These are phyloP conservation scores for Anoplius nigerrimus DNA, from an alignment of 2,888 invertebrate genomes.

Conservation along the genomic window DNA sequence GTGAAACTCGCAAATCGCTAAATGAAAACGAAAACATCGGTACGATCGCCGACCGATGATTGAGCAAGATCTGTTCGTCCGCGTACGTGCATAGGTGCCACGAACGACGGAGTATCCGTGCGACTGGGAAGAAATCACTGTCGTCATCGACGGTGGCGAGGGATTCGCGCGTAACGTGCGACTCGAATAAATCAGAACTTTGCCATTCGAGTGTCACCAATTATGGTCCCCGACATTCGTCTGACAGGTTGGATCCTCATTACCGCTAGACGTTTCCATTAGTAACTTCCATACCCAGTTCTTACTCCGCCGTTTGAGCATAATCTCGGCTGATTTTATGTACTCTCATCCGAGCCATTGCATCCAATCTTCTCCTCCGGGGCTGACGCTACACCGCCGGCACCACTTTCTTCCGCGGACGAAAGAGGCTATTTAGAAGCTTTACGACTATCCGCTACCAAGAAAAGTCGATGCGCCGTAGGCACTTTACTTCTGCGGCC, in stretches of 20 bases:
- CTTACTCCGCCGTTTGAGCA: slow-evolving; percentile 34
- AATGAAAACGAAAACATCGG: too few relatives aligned
- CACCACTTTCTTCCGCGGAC: slow-evolving; percentile 34
- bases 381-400: slow-evolving; percentile 18
- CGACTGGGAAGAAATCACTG: too few relatives aligned
- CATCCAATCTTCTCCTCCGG: slow-evolving; percentile 25
- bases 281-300: slow-evolving; percentile 19
- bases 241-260: slow-evolving; percentile 29
- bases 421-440: slow-evolving; percentile 1
- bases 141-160: too few relatives aligned
- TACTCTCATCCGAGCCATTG: slow-evolving; percentile 25
- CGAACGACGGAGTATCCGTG: too few relatives aligned
- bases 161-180: too few relatives aligned
- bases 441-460: slow-evolving; percentile 5
- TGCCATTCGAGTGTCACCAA: slow-evolving; percentile 28
- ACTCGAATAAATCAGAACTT: slow-evolving; percentile 30
- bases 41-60: too few relatives aligned
- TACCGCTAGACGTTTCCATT: slow-evolving; percentile 33
- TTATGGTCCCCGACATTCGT: slow-evolving; percentile 21
- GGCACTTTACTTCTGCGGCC: slow-evolving; percentile 14
- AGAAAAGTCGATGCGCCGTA: slow-evolving; percentile 12
- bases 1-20: too few relatives aligned
- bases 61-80: too few relatives aligned
- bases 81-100: too few relatives aligned
- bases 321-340: slow-evolving; percentile 43